Base-by-base conservation (phyloP, 2,888 invertebrate genomes). In the Heliconius ismenius region DNA sequence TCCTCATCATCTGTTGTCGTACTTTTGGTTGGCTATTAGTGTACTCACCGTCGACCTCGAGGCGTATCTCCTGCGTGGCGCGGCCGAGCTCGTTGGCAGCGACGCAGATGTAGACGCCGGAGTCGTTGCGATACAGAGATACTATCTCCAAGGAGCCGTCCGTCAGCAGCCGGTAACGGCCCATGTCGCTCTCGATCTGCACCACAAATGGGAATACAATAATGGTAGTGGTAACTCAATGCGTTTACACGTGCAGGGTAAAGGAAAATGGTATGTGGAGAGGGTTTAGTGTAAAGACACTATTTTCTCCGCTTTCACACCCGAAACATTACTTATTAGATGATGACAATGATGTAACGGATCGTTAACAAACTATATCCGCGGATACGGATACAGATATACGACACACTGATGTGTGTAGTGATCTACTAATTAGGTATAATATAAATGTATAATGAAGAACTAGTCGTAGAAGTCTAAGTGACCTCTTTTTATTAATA, bases 111-210 rank as follows among this genome's bases (percentile, higher is more conserved):
- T 98, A 99, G 18, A 96, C 95, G 60, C 98, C 98, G 36, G 96
- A 95, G 89, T 99, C 98, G 75, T 96, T 96, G 81, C 95, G 96
- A 86, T 96, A 96, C 43, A 98, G 94, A 63, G 97, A 97, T 24
- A 97, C 96, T 79, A 99, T 98, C 89, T 98, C 97, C 74, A 98
- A 93, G 3, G 97, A 96, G 24, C 97, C 97, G 84, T 97, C 96
- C 0, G 95, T 92, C 63, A 96, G 88, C 78, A 98, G 93, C 54
- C 96, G 95, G 89, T 97, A 97, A 78, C 97, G 96, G 36, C 96
- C 97, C 81, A 95, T 95, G 68, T 95, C 95, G 68, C 96, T 95
- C 83, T 96, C 96, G 86, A 98, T 97, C 97, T 98, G 82, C 39
- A 39, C 21, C 26, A 9, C 36, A 72, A 65, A 13, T 65, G 13